Conservation (phyloP, 2,888 invertebrate species). For the Sesia apiformis region DNA sequence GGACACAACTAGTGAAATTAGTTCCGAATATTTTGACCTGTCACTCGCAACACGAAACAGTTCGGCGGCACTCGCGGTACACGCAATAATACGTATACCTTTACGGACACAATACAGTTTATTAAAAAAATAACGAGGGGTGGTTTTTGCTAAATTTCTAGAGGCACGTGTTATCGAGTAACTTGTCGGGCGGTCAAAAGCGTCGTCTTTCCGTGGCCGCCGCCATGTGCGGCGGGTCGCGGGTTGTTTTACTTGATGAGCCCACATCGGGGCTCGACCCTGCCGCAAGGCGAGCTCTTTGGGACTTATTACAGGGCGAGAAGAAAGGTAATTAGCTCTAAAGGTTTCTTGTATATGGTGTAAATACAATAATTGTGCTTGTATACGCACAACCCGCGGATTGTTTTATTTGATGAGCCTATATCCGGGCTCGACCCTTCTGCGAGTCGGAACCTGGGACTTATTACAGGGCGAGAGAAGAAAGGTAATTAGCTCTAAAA, state of each 20-base stretch:
- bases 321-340: conserved; percentile 62
- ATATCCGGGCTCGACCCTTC: background rate
- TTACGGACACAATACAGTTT: no score
- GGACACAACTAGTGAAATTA: no score
- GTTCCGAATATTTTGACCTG: no score
- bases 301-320: conserved; percentile 87
- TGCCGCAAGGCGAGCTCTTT: conserved; percentile 88
- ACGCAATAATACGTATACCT: no score
- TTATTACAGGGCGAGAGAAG: no score
- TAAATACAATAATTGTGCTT: no score
- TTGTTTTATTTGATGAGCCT: background rate
- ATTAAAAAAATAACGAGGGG: no score
- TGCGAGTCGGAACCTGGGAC: no score
- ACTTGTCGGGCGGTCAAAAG: conserved; percentile 95
- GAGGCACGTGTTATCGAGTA: conserved; percentile 71
- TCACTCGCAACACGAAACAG: no score
- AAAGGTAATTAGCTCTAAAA: no score
- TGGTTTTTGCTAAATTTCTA: conserved; percentile 18
- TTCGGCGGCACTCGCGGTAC: no score
- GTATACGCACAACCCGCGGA: background rate
- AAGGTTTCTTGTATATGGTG: no score
- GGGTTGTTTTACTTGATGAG: conserved; percentile 82
- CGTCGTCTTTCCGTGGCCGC: conserved; percentile 91
- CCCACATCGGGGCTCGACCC: conserved; percentile 95
- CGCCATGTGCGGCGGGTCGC: conserved; percentile 90